Evolutionary conservation across 2,888 invertebrate genomes (phyloP).

Genomic region (Caenorhabditis virilis): DNA sequence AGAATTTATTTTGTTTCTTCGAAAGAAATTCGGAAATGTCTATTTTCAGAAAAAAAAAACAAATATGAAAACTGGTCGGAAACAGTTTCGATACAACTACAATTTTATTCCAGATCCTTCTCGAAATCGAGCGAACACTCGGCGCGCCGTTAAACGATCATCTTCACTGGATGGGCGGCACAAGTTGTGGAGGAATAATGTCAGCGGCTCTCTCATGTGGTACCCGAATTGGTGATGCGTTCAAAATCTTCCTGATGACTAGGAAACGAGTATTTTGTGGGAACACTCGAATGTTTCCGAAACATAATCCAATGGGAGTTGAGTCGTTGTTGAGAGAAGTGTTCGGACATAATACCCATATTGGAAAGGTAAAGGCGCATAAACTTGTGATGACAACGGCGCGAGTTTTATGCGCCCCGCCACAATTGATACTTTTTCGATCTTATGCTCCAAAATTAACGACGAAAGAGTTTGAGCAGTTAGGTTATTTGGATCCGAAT

Average conservation of each 20-base stretch:
- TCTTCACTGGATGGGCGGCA: constrained; percentile 48
- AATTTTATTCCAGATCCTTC: constrained; percentile 19
- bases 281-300: constrained; percentile 36
- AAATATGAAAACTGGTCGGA: too few relatives aligned
- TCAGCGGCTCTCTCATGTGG: constrained; percentile 33
- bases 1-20: too few relatives aligned
- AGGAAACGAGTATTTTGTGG: constrained; percentile 37
- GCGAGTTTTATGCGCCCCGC: constrained; percentile 28
- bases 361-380: constrained; percentile 19
- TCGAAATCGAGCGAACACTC: constrained; percentile 33
- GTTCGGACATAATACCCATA: constrained; percentile 32
- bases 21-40: too few relatives aligned
- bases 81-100: too few relatives aligned
- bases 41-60: too few relatives aligned
- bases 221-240: constrained; percentile 12
- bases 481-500: constrained; percentile 42
- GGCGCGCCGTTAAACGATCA: constrained; percentile 29
- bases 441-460: constrained; percentile 38
- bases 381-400: constrained; percentile 41
- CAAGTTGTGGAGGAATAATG: constrained; percentile 45
- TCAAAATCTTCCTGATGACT: constrained; percentile 30
- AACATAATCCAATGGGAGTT: constrained; percentile 34
- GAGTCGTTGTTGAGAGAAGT: constrained; percentile 32
- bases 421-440: constrained; percentile 40
- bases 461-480: constrained; percentile 33